A percentile compares a stretch with the other conserved stretches of the same genome.
Conservation (phyloP, 2,113 vertebrate species). For the Spheniscus mendiculus region DNA sequence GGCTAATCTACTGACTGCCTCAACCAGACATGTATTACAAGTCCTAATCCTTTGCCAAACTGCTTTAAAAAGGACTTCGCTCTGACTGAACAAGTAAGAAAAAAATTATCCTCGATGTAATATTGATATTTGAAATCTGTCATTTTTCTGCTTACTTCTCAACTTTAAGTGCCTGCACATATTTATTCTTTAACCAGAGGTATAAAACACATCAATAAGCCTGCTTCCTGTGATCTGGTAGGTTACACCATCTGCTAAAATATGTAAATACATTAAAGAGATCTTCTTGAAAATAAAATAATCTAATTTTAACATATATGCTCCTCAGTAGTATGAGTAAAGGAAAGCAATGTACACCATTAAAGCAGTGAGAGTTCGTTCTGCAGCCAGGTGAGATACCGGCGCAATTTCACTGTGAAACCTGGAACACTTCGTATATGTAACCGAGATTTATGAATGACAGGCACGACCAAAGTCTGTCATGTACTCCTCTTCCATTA, state of each 20-base stretch:
- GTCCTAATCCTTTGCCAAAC: background rate
- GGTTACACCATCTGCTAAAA: background rate
- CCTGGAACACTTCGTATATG: background rate
- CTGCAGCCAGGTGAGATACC: background rate
- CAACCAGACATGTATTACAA: background rate
- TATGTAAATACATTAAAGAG: background rate
- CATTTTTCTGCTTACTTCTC: background rate
- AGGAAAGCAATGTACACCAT: background rate
- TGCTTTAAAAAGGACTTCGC: background rate
- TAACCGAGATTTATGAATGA: constrained; percentile 33
- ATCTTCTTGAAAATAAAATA: background rate
- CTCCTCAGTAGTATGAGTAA: background rate
- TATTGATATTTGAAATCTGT: background rate
- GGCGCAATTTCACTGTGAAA: background rate
- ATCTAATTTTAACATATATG: background rate
- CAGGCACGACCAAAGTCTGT: background rate
- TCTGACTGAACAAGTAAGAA: background rate
- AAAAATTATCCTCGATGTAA: background rate
- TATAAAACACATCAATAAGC: background rate
- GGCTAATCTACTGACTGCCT: background rate
- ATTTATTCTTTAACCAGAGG: background rate
- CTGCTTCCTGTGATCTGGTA: background rate
- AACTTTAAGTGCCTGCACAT: background rate
- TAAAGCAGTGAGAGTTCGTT: background rate
- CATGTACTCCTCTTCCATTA: constrained; percentile 45